Percentiles rank a stretch among this genome's conserved stretches.
These are phyloP conservation scores for Aethes cnicana DNA, from an alignment of 2,888 invertebrate genomes.

Conservation along the genomic window DNA sequence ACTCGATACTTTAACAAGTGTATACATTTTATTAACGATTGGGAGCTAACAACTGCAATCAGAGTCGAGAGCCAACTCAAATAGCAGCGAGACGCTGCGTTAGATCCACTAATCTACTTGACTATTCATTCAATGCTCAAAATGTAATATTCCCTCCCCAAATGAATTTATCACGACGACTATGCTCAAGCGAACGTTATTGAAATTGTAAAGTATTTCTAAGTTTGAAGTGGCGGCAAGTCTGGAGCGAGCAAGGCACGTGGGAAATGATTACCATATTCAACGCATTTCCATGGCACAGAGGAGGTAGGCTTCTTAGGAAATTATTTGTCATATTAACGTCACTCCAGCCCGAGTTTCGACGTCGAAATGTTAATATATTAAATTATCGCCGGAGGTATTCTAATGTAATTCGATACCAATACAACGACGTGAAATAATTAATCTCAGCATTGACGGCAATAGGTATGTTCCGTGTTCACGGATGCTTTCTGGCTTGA, in stretches of 20 bases:
- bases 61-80: constrained; percentile 11
- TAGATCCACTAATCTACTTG: constrained; percentile 19
- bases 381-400: constrained; percentile 66
- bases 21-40: not conserved
- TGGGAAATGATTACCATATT: constrained; percentile 77
- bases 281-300: constrained; percentile 63
- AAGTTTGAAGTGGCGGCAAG: constrained; percentile 57
- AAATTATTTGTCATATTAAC: constrained; percentile 81
- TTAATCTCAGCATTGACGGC: constrained; percentile 17
- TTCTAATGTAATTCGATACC: constrained; percentile 52
- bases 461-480: too few species aligned
- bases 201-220: constrained; percentile 56
- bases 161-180: constrained; percentile 26
- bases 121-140: constrained; percentile 27
- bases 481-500: not conserved
- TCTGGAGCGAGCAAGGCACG: constrained; percentile 53
- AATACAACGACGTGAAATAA: constrained; percentile 40
- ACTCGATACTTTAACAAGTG: not conserved
- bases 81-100: constrained; percentile 6
- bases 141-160: constrained; percentile 29
- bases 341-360: constrained; percentile 68
- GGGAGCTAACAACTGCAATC: not conserved
- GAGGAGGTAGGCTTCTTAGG: constrained; percentile 66
- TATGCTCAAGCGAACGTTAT: constrained; percentile 25
- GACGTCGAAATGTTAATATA: constrained; percentile 68